Evolutionary conservation across 2,797 vertebrate genomes (phyloP), one percentile per base, ranked within the genome.

Genomic region (Erpetoichthys calabaricus): DNA sequence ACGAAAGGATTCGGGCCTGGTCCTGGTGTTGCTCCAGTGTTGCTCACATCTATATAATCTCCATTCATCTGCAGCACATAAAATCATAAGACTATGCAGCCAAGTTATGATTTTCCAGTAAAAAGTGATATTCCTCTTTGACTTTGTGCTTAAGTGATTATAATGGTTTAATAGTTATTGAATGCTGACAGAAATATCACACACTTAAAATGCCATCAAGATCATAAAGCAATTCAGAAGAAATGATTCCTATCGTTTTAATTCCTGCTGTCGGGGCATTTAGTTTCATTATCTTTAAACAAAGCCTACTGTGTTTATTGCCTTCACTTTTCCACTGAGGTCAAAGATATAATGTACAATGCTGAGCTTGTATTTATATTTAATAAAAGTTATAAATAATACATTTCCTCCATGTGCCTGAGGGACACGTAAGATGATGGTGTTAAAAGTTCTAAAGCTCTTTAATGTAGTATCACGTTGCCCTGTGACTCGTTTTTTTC

Each of bases 361-460:
- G 67, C 64, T 60, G 72, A 65, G 59, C 63, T 73, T 75, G 61
- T 71, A 78, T 74, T 75, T 73, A 67, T 68, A 63, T 60, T 55
- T 47, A 72, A 69, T 71, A 63, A 70, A 70, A 71, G 53, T 59
- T 56, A 50, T 61, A 69, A 69, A 68, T 65, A 45, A 74, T 68
- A 75, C 79, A 70, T 72, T 65, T 67, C 66, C 56, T 57, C 3
- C 55, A 56, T 47, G 64, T 75, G 68, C 68, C 67, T 52, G 60
- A 58, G 60, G 71, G 68, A 67, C 56, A 44, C 57, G 61, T 65
- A 62, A 50, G 57, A 64, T 62, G 69, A 64, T 62, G 53, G 64
- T 63, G 68, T 66, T 59, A 65, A 67, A 71, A 67, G 53, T 73
- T 73, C 63, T 67, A 75, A 76, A 69, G 62, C 49, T 62, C 67